phyloP scores from a whole-genome alignment of 2,113 vertebrate species.

The Kryptolebias marmoratus region DNA sequence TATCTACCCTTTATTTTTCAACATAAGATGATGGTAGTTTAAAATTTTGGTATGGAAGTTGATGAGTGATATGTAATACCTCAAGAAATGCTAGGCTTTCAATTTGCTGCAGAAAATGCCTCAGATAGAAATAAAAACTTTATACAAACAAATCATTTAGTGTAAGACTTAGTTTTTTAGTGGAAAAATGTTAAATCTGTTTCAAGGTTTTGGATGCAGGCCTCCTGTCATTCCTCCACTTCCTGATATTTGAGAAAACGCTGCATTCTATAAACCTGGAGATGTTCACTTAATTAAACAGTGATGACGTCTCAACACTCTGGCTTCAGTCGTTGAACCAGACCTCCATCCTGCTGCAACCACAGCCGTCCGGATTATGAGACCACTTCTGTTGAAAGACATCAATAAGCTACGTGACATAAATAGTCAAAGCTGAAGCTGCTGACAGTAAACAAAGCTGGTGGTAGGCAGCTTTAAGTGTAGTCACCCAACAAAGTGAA shows the following conservation, averaged over 20 bases:
- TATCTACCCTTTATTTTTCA: no score
- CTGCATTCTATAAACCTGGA: slow-evolving; percentile 13
- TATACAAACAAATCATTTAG: background rate
- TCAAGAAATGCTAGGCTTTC: no score
- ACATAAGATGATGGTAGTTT: no score
- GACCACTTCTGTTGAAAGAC: slow-evolving; percentile 30
- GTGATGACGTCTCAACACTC: slow-evolving; percentile 64
- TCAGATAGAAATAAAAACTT: background rate
- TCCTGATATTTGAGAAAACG: slow-evolving; percentile 8
- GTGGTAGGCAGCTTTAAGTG: background rate
- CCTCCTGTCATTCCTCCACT: background rate
- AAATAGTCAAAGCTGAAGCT: slow-evolving; percentile 15
- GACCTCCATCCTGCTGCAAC: slow-evolving; percentile 56
- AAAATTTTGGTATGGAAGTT: no score
- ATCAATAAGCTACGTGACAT: slow-evolving; percentile 21
- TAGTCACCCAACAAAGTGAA: background rate
- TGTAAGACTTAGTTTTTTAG: background rate
- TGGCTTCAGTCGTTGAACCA: slow-evolving; percentile 19
- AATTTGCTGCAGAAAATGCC: no score
- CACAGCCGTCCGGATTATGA: slow-evolving; percentile 51
- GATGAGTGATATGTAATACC: no score
- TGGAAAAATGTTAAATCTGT: background rate
- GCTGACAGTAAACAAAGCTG: background rate
- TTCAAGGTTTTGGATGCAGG: background rate
- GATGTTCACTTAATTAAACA: slow-evolving; percentile 42